Evolutionary conservation across 2,888 invertebrate genomes (phyloP), one percentile per base, ranked within the genome.

Genomic region (Drosophila gaucha): DNA sequence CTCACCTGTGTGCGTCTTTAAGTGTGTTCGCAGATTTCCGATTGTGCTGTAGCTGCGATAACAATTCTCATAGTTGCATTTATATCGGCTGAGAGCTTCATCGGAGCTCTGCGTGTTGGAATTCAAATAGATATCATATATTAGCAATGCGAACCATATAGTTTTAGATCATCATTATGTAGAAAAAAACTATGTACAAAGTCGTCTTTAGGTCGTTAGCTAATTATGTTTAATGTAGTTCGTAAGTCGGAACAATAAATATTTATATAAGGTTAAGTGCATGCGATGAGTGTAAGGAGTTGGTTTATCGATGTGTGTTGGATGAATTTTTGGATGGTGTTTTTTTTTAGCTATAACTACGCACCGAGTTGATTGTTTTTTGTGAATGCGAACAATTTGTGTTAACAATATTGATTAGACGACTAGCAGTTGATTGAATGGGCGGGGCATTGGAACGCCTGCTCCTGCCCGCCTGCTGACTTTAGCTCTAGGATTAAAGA

Each of bases 1-100:
- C 83, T 87, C 93, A 97, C 98, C 98, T 95, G 96, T 97, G 90
- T 98, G 98, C 58, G 97, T 97, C 93, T 98, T 98, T 94, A 97
- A 95, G 92, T 98, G 98, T 66, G 98, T 98, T 89, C 97, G 94
- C 75, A 98, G 93, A 92, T 98, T 98, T 51, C 98, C 98, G 78
- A 97, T 95, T 6, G 98, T 98, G 90, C 97, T 98, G 91, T 98
- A 98, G 56, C 97, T 97, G 80, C 97, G 93, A 70, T 94, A 93
- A 91, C 98, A 98, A 14, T 96, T 97, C 67, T 96, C 95, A 92
- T 96, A 97, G 92, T 97, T 96, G 92, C 98, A 98, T 88, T 94
- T 94, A 91, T 96, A 97, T 82, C 97, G 93, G 80, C 95, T 95
- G 20, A 91, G 79, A 24, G 91, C 86, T 67, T 91, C 91, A 49